These are phyloP conservation scores for Eupeodes luniger DNA, from an alignment of 2,888 invertebrate genomes.

Conservation along the genomic window DNA sequence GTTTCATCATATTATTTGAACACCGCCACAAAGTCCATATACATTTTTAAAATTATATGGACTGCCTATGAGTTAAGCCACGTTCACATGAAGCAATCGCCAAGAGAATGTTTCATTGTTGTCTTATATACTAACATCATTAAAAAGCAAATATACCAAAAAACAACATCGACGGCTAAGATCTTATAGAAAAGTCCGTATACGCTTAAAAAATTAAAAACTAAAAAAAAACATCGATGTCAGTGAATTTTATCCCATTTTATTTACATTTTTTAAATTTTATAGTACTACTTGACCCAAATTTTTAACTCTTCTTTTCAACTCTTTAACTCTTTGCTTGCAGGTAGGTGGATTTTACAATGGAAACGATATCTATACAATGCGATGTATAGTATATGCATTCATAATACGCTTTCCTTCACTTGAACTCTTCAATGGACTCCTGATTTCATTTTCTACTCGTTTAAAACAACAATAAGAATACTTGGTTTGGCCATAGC, in stretches of 20 bases:
- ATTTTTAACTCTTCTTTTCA: conserved; percentile 42
- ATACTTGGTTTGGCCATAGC: conserved; percentile 39
- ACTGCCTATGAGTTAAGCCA: too few relatives aligned
- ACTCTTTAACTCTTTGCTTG: conserved; percentile 27
- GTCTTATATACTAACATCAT: too few relatives aligned
- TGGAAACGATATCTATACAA: not conserved
- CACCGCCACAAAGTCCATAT: too few relatives aligned
- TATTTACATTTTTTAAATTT: not conserved
- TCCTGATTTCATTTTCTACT: conserved; percentile 43
- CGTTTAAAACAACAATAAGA: conserved; percentile 67
- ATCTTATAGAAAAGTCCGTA: too few relatives aligned
- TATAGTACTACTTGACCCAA: conserved; percentile 48
- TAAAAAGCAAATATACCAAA: too few relatives aligned
- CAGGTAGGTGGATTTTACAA: not conserved
- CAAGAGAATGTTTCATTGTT: too few relatives aligned
- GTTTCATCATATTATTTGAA: too few relatives aligned
- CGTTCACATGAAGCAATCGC: too few relatives aligned
- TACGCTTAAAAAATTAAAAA: too few relatives aligned
- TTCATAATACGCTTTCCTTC: not conserved
- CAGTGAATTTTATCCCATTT: conserved; percentile 24
- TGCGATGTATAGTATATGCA: not conserved
- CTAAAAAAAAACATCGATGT: not conserved
- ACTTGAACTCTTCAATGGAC: conserved; percentile 6
- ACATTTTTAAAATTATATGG: too few relatives aligned
- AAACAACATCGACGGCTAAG: too few relatives aligned